These are phyloP conservation scores for Diuraphis noxia DNA, from an alignment of 1,140 invertebrate genomes.

Conservation along the genomic window DNA sequence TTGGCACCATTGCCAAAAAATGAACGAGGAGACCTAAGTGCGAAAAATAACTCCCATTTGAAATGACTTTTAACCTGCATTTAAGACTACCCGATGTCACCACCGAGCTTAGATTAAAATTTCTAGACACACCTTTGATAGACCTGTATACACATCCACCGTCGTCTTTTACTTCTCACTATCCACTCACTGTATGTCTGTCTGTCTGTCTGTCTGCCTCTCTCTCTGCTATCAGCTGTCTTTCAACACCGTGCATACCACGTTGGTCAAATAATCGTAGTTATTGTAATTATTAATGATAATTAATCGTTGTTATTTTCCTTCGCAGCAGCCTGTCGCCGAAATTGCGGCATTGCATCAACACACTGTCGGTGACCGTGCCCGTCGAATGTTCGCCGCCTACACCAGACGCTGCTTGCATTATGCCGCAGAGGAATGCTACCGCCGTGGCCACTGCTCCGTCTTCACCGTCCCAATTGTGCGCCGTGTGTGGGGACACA, in stretches of 20 bases:
- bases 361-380: not conserved
- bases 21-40: too few relatives aligned
- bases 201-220: not conserved
- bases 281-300: not conserved
- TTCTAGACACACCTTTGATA: too few relatives aligned
- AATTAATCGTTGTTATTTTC: not conserved
- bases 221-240: not conserved
- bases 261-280: not conserved
- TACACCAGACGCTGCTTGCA: not conserved
- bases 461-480: conserved; percentile 81
- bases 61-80: too few relatives aligned
- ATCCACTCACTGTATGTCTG: too few relatives aligned
- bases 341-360: conserved; percentile 59
- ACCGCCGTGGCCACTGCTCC: conserved; percentile 64
- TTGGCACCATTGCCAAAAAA: too few relatives aligned
- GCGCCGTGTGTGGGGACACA: conserved; percentile 97
- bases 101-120: too few relatives aligned
- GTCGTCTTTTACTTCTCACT: too few relatives aligned
- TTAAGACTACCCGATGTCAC: too few relatives aligned
- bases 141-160: too few relatives aligned
- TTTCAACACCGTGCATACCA: not conserved
- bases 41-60: too few relatives aligned
- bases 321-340: conserved; percentile 62
- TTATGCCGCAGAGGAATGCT: not conserved
- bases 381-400: conserved; percentile 1